Evolutionary conservation across 2,797 vertebrate genomes (phyloP), one percentile per base, ranked within the genome.

Genomic region (Glossophaga mutica): DNA sequence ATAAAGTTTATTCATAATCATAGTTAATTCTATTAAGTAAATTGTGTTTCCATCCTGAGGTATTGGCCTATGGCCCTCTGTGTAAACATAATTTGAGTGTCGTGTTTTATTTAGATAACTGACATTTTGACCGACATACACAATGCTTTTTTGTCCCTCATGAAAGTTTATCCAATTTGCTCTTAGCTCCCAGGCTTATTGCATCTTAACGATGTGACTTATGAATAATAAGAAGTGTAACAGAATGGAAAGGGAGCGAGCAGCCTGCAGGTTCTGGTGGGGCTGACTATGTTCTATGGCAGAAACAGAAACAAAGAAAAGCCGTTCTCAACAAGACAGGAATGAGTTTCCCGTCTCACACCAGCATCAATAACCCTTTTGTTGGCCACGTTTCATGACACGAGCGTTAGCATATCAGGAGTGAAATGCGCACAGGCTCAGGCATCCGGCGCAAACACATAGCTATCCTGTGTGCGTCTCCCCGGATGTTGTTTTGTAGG

Each of bases 21-120:
- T 22, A 78, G 42, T 50, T 8, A 37, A 70, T 89, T 37, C 86
- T 93, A 95, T 77, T 68, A 92, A 19, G 5, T 5, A 76, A 95
- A 95, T 4, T 46, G 78, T 90, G 34, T 68, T 96, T 34, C 7
- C 55, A 0, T 88, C 18, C 95, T 50, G 65, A 92, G 39, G 94
- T 52, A 1, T 0, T 92, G 85, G 62, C 9, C 34, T 15, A 0
- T 67, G 94, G 94, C 15, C 52, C 19, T 65, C 11, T 18, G 24
- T 16, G 21, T 19, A 39, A 82, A 46, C 62, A 83, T 78, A 81
- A 57, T 7, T 52, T 68, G n/a, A 76, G 2, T 24, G 21, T 37
- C 77, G 79, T 77, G 9, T 94, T 97, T 94, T 96, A 87, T 97
- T 97, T 90, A 87, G 32, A n/a, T 48, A 86, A 91, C 78, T 34